Evolutionary conservation across 1,140 invertebrate genomes (phyloP).

Genomic region (Hylyphantes graminicola): DNA sequence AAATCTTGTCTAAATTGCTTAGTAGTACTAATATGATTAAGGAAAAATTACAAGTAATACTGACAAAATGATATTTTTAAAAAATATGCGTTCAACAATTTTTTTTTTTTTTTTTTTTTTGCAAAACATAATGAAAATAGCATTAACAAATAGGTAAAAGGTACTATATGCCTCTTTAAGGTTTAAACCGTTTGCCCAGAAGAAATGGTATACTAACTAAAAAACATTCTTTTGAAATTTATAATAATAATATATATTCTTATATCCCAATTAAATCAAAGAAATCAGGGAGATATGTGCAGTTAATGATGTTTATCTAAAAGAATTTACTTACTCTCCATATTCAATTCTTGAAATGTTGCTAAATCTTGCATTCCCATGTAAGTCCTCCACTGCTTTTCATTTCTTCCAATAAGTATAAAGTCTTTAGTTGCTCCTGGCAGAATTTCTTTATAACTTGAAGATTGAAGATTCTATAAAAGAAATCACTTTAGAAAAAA

Average conservation of each 20-base stretch:
- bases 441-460: slow-evolving; percentile 21
- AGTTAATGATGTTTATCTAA: background rate
- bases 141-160: too few relatives aligned
- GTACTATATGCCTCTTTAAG: too few relatives aligned
- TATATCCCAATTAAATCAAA: too few relatives aligned
- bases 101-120: too few relatives aligned
- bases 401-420: slow-evolving; percentile 76
- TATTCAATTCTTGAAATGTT: slow-evolving; percentile 34
- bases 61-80: too few relatives aligned
- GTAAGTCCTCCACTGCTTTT: slow-evolving; percentile 72
- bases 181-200: too few relatives aligned
- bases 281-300: too few relatives aligned
- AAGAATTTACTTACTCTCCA: slow-evolving; percentile 16
- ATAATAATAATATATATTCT: too few relatives aligned
- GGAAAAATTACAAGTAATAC: background rate
- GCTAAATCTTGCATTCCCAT: slow-evolving; percentile 61
- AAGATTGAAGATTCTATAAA: background rate
- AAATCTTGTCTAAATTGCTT: background rate
- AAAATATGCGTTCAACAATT: too few relatives aligned
- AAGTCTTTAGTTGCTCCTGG: slow-evolving; percentile 62
- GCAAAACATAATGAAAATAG: too few relatives aligned
- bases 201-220: too few relatives aligned
- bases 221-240: too few relatives aligned
- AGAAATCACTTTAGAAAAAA: background rate
- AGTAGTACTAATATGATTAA: background rate